These are phyloP conservation scores for Aurelia coerulea DNA, from an alignment of 30 jellyfish, hydroid and myxozoan genomes.

Conservation along the genomic window DNA sequence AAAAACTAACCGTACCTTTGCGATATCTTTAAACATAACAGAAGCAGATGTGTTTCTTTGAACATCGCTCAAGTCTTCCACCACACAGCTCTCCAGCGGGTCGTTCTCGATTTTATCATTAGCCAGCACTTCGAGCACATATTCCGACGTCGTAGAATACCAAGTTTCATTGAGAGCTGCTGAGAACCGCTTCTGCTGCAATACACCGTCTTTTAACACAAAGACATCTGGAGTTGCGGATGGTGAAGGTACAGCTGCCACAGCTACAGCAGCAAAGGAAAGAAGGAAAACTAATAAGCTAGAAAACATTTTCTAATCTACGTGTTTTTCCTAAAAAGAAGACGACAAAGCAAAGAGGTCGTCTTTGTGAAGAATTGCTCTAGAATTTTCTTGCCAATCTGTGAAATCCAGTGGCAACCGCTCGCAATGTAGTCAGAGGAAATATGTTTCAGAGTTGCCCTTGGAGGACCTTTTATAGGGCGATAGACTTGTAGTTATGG, in stretches of 20 bases:
- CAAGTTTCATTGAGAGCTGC: slow-evolving; percentile 21
- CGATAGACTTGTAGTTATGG: too few species aligned
- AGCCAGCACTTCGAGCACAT: slow-evolving; percentile 43
- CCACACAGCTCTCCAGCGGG: slow-evolving; percentile 31
- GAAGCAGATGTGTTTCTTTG: neutral
- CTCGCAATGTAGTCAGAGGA: neutral
- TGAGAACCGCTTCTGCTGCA: slow-evolving; percentile 19
- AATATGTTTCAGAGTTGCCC: neutral
- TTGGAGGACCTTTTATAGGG: neutral
- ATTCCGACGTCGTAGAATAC: slow-evolving; percentile 8
- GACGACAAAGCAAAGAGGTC: neutral
- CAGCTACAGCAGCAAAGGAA: neutral
- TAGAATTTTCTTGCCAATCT: too few species aligned
- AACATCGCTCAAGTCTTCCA: neutral
- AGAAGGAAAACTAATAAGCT: neutral
- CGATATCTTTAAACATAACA: slow-evolving; percentile 16
- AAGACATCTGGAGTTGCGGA: slow-evolving; percentile 15
- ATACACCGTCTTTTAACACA: slow-evolving; percentile 28
- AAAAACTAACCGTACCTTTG: slow-evolving; percentile 14
- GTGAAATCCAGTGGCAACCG: too few species aligned
- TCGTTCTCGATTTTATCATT: slow-evolving; percentile 14
- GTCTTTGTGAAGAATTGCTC: too few species aligned
- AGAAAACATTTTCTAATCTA: neutral
- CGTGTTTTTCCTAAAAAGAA: neutral
- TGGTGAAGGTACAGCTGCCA: neutral